Percentiles rank a stretch among this genome's conserved stretches.
Evolutionary conservation across 2,888 invertebrate genomes (phyloP).

Genomic region (Drosophila macrospina): DNA sequence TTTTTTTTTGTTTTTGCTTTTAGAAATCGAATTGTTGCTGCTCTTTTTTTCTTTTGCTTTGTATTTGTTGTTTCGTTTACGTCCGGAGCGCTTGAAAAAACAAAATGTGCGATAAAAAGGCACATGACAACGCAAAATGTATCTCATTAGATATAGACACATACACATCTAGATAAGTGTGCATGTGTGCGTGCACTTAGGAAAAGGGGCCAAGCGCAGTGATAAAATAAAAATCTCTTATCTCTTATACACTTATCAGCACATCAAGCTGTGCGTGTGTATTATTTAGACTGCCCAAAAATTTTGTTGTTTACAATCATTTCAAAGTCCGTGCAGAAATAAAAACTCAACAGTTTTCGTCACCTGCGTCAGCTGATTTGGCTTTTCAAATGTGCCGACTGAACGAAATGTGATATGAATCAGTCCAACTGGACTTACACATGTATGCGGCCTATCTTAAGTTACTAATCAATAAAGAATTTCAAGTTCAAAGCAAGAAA

Average conservation of each 20-base stretch:
- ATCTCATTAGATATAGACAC: constrained; percentile 32
- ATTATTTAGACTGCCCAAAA: constrained; percentile 21
- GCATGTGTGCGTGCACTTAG: constrained; percentile 6
- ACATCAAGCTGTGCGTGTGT: constrained; percentile 19
- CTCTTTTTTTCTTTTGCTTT: constrained; percentile 42
- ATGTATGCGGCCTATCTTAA: background rate
- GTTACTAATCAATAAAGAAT: constrained; percentile 44
- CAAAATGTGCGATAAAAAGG: constrained; percentile 66
- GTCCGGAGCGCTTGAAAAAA: constrained; percentile 40
- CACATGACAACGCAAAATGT: constrained; percentile 72
- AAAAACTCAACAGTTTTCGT: constrained; percentile 30
- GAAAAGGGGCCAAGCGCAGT: constrained; percentile 59
- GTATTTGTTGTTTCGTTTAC: constrained; percentile 30
- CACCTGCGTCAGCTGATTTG: constrained; percentile 39
- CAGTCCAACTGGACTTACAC: constrained; percentile 1
- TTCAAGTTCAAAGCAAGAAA: constrained; percentile 79
- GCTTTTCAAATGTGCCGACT: constrained; percentile 43
- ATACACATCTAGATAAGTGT: background rate
- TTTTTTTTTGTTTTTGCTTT: no score
- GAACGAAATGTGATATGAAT: constrained; percentile 8
- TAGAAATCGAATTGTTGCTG: constrained; percentile 68
- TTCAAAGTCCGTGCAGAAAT: constrained; percentile 60
- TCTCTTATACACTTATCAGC: constrained; percentile 39
- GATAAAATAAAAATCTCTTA: constrained; percentile 63
- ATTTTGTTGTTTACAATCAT: constrained; percentile 65